A percentile compares a stretch with the other conserved stretches of the same genome.
Conservation (phyloP, 2,888 invertebrate species). For the Cephus rjabovi region DNA sequence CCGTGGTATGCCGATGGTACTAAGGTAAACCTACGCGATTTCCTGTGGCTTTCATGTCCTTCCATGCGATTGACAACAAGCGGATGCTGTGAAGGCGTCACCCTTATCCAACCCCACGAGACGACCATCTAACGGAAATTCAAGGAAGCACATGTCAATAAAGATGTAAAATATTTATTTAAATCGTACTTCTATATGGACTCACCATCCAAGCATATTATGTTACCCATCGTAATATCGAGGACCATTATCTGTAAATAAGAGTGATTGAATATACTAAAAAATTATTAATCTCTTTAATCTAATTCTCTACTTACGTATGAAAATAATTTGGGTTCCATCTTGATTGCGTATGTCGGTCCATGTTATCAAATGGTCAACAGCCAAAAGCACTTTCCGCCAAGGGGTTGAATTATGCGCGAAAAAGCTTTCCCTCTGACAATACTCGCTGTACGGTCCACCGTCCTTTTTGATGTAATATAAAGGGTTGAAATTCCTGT, state of each 20-base stretch:
- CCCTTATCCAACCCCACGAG: neutral
- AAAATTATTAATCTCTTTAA: neutral
- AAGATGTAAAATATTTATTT: neutral
- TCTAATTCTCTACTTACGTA: neutral
- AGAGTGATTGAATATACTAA: neutral
- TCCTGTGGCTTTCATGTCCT: conserved; percentile 20
- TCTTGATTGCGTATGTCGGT: too few relatives aligned
- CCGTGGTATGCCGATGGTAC: conserved; percentile 27
- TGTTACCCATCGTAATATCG: neutral
- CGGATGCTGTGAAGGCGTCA: neutral
- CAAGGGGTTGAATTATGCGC: neutral
- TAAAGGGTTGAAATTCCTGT: neutral
- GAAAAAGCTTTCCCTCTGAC: neutral
- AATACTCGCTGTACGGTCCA: neutral
- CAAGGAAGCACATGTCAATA: neutral
- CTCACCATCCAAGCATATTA: neutral
- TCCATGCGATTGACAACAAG: conserved; percentile 4
- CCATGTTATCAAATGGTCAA: neutral
- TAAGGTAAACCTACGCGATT: conserved; percentile 24
- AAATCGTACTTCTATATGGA: neutral
- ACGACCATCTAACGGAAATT: neutral
- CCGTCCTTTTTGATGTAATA: neutral
- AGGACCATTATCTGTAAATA: neutral
- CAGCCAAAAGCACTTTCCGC: neutral
- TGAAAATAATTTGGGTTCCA: neutral